These are phyloP conservation scores for Brachionus angularis DNA, from an alignment of 1,140 invertebrate genomes.

Conservation along the genomic window DNA sequence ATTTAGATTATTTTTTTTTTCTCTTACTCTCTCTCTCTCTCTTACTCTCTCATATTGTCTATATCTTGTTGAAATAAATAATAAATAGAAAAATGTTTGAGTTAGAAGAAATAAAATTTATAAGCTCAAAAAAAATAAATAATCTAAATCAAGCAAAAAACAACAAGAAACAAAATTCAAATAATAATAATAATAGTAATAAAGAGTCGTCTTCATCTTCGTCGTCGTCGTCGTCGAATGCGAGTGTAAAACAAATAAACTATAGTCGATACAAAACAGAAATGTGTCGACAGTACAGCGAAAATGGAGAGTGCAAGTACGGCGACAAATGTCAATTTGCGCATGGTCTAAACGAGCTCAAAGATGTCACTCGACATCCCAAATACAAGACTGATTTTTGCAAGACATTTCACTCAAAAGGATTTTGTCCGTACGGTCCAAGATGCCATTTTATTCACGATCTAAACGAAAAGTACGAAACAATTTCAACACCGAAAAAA, in stretches of 20 bases:
- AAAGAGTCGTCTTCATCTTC: too few species aligned
- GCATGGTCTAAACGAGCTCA: conserved; percentile 47
- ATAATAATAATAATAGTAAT: too few species aligned
- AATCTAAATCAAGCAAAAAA: too few species aligned
- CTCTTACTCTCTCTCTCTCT: too few species aligned
- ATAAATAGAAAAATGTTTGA: too few species aligned
- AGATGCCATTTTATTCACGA: conserved; percentile 48
- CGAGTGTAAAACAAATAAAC: conserved; percentile 25
- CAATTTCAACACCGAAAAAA: neutral
- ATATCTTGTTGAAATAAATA: too few species aligned
- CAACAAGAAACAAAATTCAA: too few species aligned
- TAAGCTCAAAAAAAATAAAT: too few species aligned
- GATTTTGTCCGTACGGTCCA: conserved; percentile 48
- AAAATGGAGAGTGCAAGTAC: conserved; percentile 48
- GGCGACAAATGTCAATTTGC: conserved; percentile 49
- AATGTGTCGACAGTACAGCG: conserved; percentile 47
- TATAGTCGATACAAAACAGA: conserved; percentile 48
- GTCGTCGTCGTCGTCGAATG: too few species aligned
- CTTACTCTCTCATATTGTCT: too few species aligned
- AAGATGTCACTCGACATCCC: conserved; percentile 46
- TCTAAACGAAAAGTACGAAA: conserved; percentile 10
- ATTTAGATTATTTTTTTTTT: too few species aligned
- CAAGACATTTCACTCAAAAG: conserved; percentile 47
- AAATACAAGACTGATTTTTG: conserved; percentile 50
- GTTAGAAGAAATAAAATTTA: too few species aligned